phyloP scores from a whole-genome alignment of 2,113 vertebrate genomes.

The Calypte anna region DNA sequence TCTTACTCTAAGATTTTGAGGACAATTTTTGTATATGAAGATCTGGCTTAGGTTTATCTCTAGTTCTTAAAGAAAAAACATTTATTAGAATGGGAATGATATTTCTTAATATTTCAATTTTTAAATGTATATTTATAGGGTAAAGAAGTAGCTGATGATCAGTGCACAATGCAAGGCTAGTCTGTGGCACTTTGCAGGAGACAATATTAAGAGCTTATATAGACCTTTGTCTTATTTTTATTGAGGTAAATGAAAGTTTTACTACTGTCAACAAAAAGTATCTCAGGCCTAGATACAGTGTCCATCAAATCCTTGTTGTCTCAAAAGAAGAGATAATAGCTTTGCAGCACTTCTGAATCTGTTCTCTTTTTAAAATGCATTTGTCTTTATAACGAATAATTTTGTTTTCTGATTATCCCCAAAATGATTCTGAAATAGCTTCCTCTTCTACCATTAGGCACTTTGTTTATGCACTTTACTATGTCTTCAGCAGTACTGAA shows the following conservation, averaged over 20 bases:
- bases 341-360: background rate
- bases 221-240: background rate
- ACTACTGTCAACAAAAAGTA: background rate
- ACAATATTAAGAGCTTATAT: background rate
- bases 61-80: background rate
- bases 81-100: background rate
- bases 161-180: background rate
- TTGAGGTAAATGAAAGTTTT: background rate
- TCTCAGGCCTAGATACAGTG: background rate
- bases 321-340: background rate
- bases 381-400: constrained; percentile 18
- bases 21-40: background rate
- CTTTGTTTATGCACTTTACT: background rate
- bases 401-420: background rate
- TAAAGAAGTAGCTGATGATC: background rate
- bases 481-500: constrained; percentile 34
- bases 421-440: constrained; percentile 47
- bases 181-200: background rate
- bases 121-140: background rate
- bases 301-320: background rate
- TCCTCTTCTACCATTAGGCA: constrained; percentile 34
- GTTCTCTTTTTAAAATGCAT: background rate
- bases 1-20: background rate
- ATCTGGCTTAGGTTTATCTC: background rate
- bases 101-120: background rate